phyloP scores from a whole-genome alignment of 2,113 vertebrate species.

The Oenanthe oenanthe region DNA sequence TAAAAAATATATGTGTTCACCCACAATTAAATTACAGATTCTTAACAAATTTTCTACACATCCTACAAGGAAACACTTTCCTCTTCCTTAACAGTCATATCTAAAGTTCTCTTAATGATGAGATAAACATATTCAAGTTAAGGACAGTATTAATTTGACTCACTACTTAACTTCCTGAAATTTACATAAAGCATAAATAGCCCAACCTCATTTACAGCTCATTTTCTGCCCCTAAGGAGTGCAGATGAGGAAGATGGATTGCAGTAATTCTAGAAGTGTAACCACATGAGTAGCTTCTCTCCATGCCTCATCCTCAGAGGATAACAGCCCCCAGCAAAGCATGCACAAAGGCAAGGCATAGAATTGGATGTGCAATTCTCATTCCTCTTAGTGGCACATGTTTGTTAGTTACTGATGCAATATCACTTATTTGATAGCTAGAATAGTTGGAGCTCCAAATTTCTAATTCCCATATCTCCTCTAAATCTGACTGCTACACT shows the following conservation, averaged over 20 bases:
- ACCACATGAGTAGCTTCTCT: background rate
- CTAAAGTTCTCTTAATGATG: background rate
- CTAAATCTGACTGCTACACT: background rate
- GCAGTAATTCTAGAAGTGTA: background rate
- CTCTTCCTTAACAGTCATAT: background rate
- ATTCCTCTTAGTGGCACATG: background rate
- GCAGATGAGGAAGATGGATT: background rate
- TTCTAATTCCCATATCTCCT: background rate
- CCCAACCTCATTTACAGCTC: background rate
- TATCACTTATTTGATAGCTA: background rate
- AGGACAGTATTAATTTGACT: background rate
- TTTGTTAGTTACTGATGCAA: background rate
- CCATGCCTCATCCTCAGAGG: background rate
- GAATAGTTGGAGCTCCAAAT: background rate
- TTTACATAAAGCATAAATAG: background rate
- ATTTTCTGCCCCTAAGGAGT: background rate
- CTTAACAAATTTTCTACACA: background rate
- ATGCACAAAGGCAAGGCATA: rapidly evolving
- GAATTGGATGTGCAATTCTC: background rate
- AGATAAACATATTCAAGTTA: background rate
- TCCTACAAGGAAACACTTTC: background rate
- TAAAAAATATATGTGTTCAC: background rate
- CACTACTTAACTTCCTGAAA: background rate
- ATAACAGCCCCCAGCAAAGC: background rate
- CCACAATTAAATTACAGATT: background rate